These are phyloP conservation scores for Smutsia temminckii DNA, from an alignment of 2,797 vertebrate species.

Conservation along the genomic window DNA sequence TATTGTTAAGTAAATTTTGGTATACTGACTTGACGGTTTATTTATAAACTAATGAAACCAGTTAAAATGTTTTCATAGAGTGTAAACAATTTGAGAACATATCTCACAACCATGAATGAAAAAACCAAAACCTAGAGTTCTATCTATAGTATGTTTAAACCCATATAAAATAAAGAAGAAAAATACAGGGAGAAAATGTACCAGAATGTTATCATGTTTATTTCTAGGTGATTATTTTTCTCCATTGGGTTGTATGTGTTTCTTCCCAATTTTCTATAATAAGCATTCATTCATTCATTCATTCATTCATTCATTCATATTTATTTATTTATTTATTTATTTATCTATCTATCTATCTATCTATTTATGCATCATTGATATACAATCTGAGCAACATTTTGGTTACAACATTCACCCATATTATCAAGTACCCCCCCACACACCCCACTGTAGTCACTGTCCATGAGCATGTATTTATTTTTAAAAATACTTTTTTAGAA, in stretches of 20 bases:
- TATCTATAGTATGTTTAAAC: not conserved
- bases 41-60: not conserved
- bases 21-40: not conserved
- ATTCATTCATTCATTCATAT: not conserved
- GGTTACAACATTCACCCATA: no score
- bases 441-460: no score
- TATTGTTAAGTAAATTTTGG: not conserved
- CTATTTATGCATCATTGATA: no score
- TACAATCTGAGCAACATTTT: no score
- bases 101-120: not conserved
- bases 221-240: not conserved
- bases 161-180: not conserved
- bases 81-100: constrained; percentile 9
- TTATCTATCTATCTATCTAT: no score
- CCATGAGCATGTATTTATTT: not conserved
- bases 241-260: not conserved
- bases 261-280: not conserved
- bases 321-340: not conserved
- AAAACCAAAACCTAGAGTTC: constrained; percentile 8
- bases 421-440: no score
- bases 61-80: constrained; percentile 3
- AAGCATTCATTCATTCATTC: not conserved
- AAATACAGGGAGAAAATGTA: not conserved
- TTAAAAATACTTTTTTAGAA: not conserved
- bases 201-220: not conserved